Conservation (phyloP, 2,888 invertebrate genomes). For the Coelopa pilipes region DNA sequence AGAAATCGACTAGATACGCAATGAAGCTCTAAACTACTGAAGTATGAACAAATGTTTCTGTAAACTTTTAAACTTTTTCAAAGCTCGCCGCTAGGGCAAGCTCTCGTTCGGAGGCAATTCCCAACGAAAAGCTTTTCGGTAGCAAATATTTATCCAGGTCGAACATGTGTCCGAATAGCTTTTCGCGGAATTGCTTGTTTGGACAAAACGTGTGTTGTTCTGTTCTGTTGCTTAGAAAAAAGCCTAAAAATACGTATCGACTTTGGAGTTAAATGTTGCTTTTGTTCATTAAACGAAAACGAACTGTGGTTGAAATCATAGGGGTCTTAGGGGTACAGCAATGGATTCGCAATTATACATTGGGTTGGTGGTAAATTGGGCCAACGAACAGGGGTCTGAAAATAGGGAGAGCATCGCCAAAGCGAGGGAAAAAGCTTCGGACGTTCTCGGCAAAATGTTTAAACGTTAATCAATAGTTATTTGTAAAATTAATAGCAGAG, state of each 20-base stretch:
- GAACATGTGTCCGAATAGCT: conserved; percentile 44
- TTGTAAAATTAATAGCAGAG: not conserved
- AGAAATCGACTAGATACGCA: conserved; percentile 1
- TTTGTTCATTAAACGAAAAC: conserved; percentile 35
- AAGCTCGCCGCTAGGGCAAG: too few species aligned
- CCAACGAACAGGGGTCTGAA: not conserved
- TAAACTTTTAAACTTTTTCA: not conserved
- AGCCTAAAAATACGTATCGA: conserved; percentile 68
- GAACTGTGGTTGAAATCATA: conserved; percentile 13
- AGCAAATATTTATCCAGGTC: not conserved
- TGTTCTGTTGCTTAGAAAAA: conserved; percentile 47
- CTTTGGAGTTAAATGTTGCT: conserved; percentile 61
- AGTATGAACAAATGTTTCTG: conserved; percentile 17
- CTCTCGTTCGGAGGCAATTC: not conserved
- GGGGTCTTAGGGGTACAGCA: not conserved
- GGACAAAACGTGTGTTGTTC: conserved; percentile 41
- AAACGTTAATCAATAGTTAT: not conserved
- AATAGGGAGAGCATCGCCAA: not conserved
- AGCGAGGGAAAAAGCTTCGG: conserved; percentile 5
- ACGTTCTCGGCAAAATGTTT: not conserved
- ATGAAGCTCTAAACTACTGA: conserved; percentile 30
- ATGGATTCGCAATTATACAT: conserved; percentile 13
- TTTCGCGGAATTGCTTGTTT: conserved; percentile 41
- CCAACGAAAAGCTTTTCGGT: not conserved
- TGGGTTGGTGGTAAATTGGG: conserved; percentile 23